These are phyloP conservation scores for Meiosimyza platycephala DNA, from an alignment of 2,888 invertebrate genomes.

Conservation along the genomic window DNA sequence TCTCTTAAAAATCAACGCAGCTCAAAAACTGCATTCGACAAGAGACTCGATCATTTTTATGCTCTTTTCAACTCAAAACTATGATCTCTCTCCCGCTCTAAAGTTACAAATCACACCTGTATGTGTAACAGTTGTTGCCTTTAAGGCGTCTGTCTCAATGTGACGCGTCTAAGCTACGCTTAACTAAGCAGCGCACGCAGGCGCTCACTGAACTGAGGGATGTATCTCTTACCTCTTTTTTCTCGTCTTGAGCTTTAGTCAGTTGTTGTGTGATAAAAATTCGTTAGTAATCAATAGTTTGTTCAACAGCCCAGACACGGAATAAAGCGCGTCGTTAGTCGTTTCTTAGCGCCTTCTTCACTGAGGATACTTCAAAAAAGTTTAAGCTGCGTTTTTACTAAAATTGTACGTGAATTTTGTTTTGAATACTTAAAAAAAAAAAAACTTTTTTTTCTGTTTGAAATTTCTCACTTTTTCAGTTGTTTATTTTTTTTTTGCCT, in stretches of 20 bases:
- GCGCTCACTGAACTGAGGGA: slow-evolving; percentile 15
- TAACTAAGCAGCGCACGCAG: too few relatives aligned
- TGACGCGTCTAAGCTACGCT: too few relatives aligned
- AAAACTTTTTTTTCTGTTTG: slow-evolving; percentile 1
- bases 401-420: slow-evolving; percentile 44
- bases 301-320: slow-evolving; percentile 64
- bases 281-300: slow-evolving; percentile 67
- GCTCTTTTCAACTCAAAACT: too few relatives aligned
- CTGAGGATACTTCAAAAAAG: slow-evolving; percentile 43
- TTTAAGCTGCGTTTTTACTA: slow-evolving; percentile 31
- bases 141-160: too few relatives aligned
- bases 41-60: too few relatives aligned
- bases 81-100: too few relatives aligned
- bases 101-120: too few relatives aligned
- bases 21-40: too few relatives aligned
- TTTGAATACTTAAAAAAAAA: background rate
- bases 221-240: slow-evolving; percentile 47
- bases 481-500: slow-evolving; percentile 18
- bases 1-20: too few relatives aligned
- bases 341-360: slow-evolving; percentile 43
- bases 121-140: too few relatives aligned
- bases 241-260: slow-evolving; percentile 57
- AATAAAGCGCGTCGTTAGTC: slow-evolving; percentile 51
- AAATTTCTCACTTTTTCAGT: slow-evolving; percentile 2
- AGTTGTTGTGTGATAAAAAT: slow-evolving; percentile 66